phyloP scores from a whole-genome alignment of 2,888 invertebrate genomes.

The Caenorhabditis angaria region DNA sequence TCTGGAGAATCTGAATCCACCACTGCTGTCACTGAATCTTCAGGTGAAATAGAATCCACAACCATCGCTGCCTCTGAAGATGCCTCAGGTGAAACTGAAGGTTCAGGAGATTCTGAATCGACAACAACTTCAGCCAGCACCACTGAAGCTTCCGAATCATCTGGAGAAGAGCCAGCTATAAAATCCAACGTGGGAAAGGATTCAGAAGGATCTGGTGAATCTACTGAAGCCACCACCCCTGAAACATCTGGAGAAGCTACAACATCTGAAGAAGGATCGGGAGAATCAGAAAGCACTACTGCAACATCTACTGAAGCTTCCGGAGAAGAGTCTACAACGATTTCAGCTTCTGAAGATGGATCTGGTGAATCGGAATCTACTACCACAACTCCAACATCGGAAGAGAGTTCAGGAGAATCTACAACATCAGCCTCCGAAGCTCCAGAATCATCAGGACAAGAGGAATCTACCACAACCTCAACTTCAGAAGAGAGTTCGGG shows the following conservation, averaged over 20 bases:
- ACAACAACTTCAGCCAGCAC: constrained; percentile 3
- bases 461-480: constrained; percentile 14
- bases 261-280: constrained; percentile 7
- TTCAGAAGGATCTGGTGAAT: constrained; percentile 1
- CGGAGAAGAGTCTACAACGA: constrained; percentile 19
- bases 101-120: constrained; percentile 5
- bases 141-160: constrained; percentile 18
- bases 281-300: constrained; percentile 13
- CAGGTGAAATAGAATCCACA: too few relatives aligned
- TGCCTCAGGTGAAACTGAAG: not conserved
- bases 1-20: constrained; percentile 14
- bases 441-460: constrained; percentile 13
- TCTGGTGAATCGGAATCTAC: constrained; percentile 17
- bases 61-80: not conserved
- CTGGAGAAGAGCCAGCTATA: constrained; percentile 16
- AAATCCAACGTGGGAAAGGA: not conserved
- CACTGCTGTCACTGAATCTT: not conserved
- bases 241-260: constrained; percentile 13
- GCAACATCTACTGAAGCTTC: constrained; percentile 6
- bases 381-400: constrained; percentile 17
- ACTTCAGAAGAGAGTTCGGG: constrained; percentile 7
- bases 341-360: constrained; percentile 14
- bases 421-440: constrained; percentile 4
- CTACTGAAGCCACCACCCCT: not conserved
- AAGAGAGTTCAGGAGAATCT: not conserved